Conservation (phyloP, 2,113 vertebrate genomes). For the Meriones unguiculatus region DNA sequence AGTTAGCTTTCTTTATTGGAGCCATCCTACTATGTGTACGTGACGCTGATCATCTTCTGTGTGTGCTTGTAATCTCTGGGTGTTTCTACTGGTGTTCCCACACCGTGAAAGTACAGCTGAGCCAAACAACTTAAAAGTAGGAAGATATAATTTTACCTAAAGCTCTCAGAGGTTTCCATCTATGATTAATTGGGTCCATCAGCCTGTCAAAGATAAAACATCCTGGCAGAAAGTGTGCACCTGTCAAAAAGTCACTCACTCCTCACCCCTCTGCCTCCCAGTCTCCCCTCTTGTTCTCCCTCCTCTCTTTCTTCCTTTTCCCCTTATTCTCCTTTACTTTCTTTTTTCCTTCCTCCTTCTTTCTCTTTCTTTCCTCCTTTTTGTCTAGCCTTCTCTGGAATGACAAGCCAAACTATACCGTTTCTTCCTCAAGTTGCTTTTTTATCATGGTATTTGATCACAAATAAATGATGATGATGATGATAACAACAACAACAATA, state of each 20-base stretch:
- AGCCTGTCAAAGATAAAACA: background rate
- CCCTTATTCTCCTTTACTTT: too few species aligned
- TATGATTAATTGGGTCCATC: background rate
- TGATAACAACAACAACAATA: background rate
- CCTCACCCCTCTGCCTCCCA: background rate
- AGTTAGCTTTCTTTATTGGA: constrained; percentile 2
- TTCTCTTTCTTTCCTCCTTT: background rate
- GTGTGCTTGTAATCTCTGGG: background rate
- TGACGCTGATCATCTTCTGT: background rate
- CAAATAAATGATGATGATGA: background rate
- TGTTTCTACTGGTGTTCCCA: background rate
- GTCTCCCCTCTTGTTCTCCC: rapidly evolving
- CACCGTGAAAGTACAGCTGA: background rate
- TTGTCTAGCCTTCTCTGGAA: too few species aligned
- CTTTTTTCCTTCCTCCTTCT: background rate
- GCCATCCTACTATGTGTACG: background rate
- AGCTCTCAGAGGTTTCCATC: background rate
- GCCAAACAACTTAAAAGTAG: background rate
- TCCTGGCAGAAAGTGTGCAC: background rate
- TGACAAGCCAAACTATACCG: background rate
- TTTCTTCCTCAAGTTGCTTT: background rate
- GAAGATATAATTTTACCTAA: too few species aligned
- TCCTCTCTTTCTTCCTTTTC: too few species aligned
- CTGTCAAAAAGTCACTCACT: background rate
- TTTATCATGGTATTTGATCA: background rate